Percentiles rank a stretch among this genome's conserved stretches.
Evolutionary conservation across 2,888 invertebrate species (phyloP).

Genomic region (Patella caerulea): DNA sequence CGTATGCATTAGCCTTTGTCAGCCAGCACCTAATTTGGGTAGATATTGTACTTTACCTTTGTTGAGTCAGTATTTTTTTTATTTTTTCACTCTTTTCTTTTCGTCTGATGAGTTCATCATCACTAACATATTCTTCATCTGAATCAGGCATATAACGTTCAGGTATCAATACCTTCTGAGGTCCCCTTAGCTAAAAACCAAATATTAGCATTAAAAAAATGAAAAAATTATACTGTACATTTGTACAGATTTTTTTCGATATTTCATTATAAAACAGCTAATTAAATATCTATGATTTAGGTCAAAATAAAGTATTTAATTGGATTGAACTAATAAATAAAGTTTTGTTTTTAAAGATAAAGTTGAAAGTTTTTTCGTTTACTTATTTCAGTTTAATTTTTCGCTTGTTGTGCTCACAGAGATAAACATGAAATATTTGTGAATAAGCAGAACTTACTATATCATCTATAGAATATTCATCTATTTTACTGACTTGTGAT

Average conservation of each 20-base stretch:
- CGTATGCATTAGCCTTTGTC: too few species aligned
- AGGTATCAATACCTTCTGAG: slow-evolving; percentile 91
- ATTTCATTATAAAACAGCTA: too few species aligned
- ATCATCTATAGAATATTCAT: slow-evolving; percentile 85
- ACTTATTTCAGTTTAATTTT: background rate
- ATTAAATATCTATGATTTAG: too few species aligned
- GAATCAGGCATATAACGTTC: slow-evolving; percentile 90
- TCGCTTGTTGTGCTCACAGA: background rate
- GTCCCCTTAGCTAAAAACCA: slow-evolving; percentile 81
- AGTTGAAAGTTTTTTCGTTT: background rate
- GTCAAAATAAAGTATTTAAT: too few species aligned
- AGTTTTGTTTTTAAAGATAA: background rate
- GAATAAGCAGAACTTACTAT: slow-evolving; percentile 53
- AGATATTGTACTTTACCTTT: slow-evolving; percentile 54
- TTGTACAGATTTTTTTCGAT: background rate
- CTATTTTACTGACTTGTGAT: slow-evolving; percentile 63
- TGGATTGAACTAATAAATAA: too few species aligned
- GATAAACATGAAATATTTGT: background rate
- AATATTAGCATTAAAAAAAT: background rate
- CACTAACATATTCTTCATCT: slow-evolving; percentile 82
- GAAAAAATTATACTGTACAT: background rate
- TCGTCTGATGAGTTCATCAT: slow-evolving; percentile 87
- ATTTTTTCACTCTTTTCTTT: slow-evolving; percentile 91
- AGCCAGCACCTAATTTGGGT: too few species aligned
- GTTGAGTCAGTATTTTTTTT: slow-evolving; percentile 85